Conservation (phyloP, 2,888 invertebrate genomes). For the Watsonalla binaria region DNA sequence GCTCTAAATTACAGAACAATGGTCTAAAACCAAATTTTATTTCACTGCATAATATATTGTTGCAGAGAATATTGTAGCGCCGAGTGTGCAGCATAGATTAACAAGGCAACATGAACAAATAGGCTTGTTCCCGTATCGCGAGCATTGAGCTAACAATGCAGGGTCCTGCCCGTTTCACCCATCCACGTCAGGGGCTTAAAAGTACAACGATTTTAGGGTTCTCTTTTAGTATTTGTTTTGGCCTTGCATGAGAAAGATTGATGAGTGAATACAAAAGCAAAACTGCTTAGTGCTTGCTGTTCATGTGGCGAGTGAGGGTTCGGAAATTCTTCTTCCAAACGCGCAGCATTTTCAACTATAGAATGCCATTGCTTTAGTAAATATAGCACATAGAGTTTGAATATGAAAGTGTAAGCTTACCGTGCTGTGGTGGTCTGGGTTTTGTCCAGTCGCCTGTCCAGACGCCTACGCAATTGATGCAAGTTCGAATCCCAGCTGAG, state of each 20-base stretch:
- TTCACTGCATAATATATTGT: slow-evolving; percentile 7
- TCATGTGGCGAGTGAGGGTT: too few species aligned
- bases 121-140: slow-evolving; percentile 2
- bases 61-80: slow-evolving; percentile 10
- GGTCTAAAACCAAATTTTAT: slow-evolving; percentile 9
- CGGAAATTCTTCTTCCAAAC: too few species aligned
- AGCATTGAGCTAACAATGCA: slow-evolving; percentile 2
- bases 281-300: not conserved
- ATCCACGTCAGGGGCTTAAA: slow-evolving; percentile 5
- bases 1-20: not conserved
- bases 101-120: slow-evolving; percentile 10
- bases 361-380: too few species aligned
- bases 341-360: too few species aligned
- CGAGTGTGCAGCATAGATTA: slow-evolving; percentile 11
- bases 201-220: not conserved
- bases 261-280: not conserved
- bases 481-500: too few species aligned
- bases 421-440: too few species aligned
- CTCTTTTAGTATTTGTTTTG: not conserved
- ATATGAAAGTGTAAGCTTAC: too few species aligned
- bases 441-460: too few species aligned
- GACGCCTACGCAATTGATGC: too few species aligned
- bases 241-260: not conserved
- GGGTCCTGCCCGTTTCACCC: not conserved
- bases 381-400: too few species aligned